Conservation (phyloP, 2,113 vertebrate species). For the Mesitornis unicolor region DNA sequence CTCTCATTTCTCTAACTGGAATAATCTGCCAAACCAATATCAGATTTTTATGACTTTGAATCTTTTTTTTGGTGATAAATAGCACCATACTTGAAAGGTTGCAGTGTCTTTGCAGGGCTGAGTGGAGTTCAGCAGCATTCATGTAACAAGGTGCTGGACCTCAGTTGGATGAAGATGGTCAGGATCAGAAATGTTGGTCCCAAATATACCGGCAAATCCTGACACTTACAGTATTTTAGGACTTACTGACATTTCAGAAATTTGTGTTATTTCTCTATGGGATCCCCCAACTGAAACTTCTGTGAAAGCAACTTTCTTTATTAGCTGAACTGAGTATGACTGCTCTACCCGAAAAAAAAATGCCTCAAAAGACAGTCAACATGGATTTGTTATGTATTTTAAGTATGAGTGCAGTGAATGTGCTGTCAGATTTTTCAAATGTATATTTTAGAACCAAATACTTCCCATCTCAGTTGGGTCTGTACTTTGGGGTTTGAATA, state of each 20-base stretch:
- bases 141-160: background rate
- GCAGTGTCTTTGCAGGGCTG: background rate
- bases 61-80: background rate
- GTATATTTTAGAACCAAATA: background rate
- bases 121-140: background rate
- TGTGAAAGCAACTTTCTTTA: rapidly evolving
- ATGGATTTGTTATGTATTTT: background rate
- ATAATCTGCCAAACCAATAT: background rate
- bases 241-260: background rate
- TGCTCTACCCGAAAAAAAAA: background rate
- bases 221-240: background rate
- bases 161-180: background rate
- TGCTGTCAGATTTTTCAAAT: background rate
- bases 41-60: background rate
- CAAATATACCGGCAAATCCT: background rate
- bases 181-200: background rate
- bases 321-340: background rate
- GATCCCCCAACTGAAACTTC: background rate
- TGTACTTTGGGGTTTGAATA: background rate
- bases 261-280: background rate
- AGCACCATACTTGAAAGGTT: background rate
- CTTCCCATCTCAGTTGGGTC: background rate
- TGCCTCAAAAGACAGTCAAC: background rate
- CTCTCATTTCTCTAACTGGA: background rate
- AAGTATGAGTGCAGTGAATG: background rate